Conservation (phyloP, 2,797 vertebrate species). For the Pangasius sanitwongsei region DNA sequence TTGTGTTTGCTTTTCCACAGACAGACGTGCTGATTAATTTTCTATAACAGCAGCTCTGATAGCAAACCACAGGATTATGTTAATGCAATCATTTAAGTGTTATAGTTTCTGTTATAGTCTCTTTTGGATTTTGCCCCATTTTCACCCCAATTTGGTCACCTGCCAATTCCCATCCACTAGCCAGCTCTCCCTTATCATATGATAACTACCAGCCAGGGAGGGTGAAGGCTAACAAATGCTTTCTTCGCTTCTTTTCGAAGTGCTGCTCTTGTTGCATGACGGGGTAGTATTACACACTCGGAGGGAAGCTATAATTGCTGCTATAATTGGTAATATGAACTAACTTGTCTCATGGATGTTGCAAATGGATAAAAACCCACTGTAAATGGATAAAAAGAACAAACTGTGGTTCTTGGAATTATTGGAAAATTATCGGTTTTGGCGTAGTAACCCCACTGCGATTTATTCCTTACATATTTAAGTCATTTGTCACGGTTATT, state of each 20-base stretch:
- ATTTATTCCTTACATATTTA: constrained; percentile 3
- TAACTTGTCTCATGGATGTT: not conserved
- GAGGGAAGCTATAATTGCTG: not conserved
- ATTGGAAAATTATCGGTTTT: not conserved
- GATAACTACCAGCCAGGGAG: not conserved
- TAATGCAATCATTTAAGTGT: not conserved
- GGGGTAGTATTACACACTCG: not conserved
- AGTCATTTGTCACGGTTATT: not conserved
- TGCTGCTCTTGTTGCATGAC: not conserved
- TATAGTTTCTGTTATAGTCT: too few species aligned
- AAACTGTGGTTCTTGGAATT: not conserved
- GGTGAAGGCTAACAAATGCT: not conserved
- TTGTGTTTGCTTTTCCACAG: not conserved
- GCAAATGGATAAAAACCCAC: not conserved
- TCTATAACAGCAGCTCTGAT: not conserved
- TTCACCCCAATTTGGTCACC: not conserved
- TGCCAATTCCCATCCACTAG: not conserved
- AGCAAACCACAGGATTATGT: not conserved
- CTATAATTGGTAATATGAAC: not conserved
- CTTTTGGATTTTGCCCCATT: not conserved
- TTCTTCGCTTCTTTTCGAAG: not conserved
- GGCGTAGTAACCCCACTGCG: not conserved
- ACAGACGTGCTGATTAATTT: not conserved
- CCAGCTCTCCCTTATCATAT: not conserved
- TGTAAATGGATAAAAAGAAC: not conserved